Base-by-base conservation (phyloP, 2,797 vertebrate genomes). In the Poecilia wingei region DNA sequence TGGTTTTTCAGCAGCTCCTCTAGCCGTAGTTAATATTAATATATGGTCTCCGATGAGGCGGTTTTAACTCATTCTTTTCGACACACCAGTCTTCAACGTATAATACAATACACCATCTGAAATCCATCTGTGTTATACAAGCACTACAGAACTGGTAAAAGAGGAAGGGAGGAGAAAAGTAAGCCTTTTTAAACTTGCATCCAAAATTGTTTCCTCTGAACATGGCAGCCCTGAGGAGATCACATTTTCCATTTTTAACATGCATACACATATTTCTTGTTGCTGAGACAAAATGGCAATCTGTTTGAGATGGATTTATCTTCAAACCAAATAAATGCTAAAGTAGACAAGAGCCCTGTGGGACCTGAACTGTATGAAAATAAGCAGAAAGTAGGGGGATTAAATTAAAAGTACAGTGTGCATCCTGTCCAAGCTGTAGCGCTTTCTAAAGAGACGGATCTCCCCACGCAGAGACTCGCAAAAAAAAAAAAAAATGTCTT, bases 1-100 rank as follows among this genome's bases (percentile, higher is more conserved):
- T 57, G 69, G 84, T 87, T 81, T 82, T 82, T 87, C 76, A 72
- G 51, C 78, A 79, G 73, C 81, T 87, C 72, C 33, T 51, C 74
- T 49, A 79, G 83, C 85, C 79, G 78, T 0, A 83, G 83, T 78
- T 75, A 78, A 83, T 82, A 82, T 61, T 61, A 5, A 76, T 75
- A 84, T 73, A 41, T 87, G 77, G 82, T 74, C 78, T 77, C 69
- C 84, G 83, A 82, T 72, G 45, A 72, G 45, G 16, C 14, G 49
- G 8, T 71, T 41, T 47, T 69, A 82, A 72, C 79, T 84, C 41
- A 82, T 55, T 82, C 74, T 46, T 83, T 47, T 20, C 73, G 20
- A 80, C 74, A 76, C 13, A n/a, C 68, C 25, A 74, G 22, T 36
- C 57, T 25, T 75, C 70, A 77, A 49, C 7, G 47, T 64, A 75